Conservation (phyloP, 2,797 vertebrate species). For the Poeciliopsis gracilis region DNA sequence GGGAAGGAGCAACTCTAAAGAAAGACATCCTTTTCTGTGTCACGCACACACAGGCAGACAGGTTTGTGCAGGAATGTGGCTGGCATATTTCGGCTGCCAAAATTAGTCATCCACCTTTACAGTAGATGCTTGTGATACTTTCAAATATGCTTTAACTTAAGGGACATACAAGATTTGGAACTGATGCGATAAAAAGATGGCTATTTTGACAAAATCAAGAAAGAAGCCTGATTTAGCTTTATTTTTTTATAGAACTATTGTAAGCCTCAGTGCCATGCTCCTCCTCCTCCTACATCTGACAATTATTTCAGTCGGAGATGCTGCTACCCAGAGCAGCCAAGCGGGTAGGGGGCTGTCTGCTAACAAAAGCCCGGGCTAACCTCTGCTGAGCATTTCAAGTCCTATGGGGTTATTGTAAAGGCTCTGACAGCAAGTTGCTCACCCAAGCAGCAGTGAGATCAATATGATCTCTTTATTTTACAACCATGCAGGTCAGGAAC, state of each 20-base stretch:
- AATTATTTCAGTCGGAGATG: constrained; percentile 32
- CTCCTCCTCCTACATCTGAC: constrained; percentile 30
- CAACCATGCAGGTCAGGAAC: not conserved
- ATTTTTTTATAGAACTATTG: constrained; percentile 12
- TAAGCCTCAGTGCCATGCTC: constrained; percentile 14
- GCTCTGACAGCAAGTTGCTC: constrained; percentile 12
- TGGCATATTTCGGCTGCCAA: constrained; percentile 19
- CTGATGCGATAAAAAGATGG: constrained; percentile 6
- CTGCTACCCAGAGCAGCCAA: constrained; percentile 1
- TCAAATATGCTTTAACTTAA: constrained; percentile 2
- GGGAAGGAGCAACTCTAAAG: constrained; percentile 30
- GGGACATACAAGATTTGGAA: not conserved
- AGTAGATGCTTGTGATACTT: constrained; percentile 1
- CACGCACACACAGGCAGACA: constrained; percentile 21
- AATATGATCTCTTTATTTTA: constrained; percentile 8
- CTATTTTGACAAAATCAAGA: not conserved
- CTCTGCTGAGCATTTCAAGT: constrained; percentile 27
- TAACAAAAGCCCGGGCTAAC: constrained; percentile 21
- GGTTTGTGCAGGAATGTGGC: constrained; percentile 22
- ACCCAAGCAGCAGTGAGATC: constrained; percentile 1
- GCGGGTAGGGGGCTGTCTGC: not conserved
- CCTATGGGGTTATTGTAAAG: constrained; percentile 20
- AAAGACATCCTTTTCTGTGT: constrained; percentile 36
- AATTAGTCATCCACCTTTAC: constrained; percentile 30
- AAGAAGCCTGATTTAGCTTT: constrained; percentile 22